Evolutionary conservation across 2,113 vertebrate species (phyloP).

Genomic region (Atractosteus spatula): DNA sequence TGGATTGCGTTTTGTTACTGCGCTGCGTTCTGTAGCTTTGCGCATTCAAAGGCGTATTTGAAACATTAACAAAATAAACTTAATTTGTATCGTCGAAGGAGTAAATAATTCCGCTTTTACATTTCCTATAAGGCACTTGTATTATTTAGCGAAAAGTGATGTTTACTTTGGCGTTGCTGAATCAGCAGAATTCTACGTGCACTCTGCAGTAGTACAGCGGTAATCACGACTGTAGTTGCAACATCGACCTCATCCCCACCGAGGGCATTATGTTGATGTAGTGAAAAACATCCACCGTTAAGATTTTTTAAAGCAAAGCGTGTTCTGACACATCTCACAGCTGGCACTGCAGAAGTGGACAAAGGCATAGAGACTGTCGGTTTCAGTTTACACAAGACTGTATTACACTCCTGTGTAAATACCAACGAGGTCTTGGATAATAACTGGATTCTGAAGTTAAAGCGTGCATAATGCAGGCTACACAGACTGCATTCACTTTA

Average conservation of each 20-base stretch:
- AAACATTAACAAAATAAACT: not conserved
- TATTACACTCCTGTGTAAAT: too few species aligned
- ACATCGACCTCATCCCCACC: not conserved
- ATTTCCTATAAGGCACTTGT: not conserved
- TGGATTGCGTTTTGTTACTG: not conserved
- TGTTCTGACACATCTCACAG: too few species aligned
- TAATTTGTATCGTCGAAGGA: not conserved
- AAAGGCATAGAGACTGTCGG: too few species aligned
- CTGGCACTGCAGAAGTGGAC: too few species aligned
- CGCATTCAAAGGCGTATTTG: too few species aligned
- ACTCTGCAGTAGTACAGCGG: conserved; percentile 1
- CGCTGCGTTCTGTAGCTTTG: not conserved
- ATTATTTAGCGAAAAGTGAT: not conserved
- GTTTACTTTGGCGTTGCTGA: conserved; percentile 18
- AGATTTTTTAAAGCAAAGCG: too few species aligned
- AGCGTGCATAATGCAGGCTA: too few species aligned
- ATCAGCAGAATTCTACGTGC: conserved; percentile 1
- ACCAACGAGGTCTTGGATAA: too few species aligned
- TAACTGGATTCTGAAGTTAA: too few species aligned
- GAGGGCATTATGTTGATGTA: not conserved
- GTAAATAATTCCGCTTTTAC: not conserved
- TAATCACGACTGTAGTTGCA: not conserved
- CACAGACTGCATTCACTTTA: too few species aligned
- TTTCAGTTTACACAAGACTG: too few species aligned
- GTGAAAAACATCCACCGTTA: too few species aligned